These are phyloP conservation scores for Strigamia transsilvanica DNA, from an alignment of 2,888 invertebrate species.

Conservation along the genomic window DNA sequence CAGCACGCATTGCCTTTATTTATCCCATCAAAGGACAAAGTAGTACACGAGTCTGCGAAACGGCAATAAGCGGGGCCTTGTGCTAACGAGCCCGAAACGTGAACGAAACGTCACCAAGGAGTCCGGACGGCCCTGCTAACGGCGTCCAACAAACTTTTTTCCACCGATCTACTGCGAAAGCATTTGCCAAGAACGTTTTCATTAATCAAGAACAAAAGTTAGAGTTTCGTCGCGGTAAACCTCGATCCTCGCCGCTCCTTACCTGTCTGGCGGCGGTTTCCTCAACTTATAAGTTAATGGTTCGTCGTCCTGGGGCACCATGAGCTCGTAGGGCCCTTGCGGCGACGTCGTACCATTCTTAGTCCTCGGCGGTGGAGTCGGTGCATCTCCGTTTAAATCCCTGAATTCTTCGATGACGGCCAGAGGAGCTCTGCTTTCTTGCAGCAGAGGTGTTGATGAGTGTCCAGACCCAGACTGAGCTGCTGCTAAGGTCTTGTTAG, in stretches of 20 bases:
- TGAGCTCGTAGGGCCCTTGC: conserved; percentile 53
- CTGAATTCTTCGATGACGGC: conserved; percentile 61
- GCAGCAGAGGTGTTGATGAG: background rate
- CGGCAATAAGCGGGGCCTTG: too few species aligned
- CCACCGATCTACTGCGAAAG: too few species aligned
- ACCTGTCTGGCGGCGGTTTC: conserved; percentile 21
- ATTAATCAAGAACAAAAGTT: too few species aligned
- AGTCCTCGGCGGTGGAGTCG: background rate
- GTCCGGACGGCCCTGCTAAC: too few species aligned
- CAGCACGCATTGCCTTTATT: too few species aligned
- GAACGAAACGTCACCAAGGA: too few species aligned
- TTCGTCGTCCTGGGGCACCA: conserved; percentile 49
- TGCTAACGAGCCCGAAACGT: too few species aligned
- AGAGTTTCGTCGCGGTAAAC: too few species aligned
- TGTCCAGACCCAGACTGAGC: background rate
- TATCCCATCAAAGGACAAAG: too few species aligned
- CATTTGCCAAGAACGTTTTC: too few species aligned
- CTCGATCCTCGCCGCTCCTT: background rate
- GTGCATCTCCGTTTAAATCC: conserved; percentile 54
- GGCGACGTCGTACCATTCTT: background rate
- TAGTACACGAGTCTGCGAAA: too few species aligned
- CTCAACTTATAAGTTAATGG: background rate
- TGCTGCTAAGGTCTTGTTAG: background rate
- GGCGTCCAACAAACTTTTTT: too few species aligned
- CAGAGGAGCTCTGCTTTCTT: conserved; percentile 59